phyloP scores from a whole-genome alignment of 2,113 vertebrate genomes.

The Pelusios castaneus region DNA sequence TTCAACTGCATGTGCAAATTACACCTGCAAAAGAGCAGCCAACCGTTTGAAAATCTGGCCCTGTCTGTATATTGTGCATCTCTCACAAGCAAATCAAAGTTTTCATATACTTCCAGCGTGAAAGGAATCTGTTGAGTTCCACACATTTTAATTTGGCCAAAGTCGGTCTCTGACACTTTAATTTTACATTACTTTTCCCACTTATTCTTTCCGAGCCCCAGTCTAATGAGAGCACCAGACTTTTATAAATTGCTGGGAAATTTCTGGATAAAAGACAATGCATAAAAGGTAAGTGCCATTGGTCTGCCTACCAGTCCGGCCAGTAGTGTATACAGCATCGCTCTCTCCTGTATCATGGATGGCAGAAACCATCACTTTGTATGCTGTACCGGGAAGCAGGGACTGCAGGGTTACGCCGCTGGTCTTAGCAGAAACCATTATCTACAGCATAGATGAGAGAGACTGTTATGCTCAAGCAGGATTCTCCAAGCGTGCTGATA shows the following conservation, averaged over 20 bases:
- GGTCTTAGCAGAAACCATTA: conserved; percentile 81
- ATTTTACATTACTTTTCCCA: accelerated
- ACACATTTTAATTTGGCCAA: not conserved
- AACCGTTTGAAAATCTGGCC: not conserved
- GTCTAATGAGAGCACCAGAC: not conserved
- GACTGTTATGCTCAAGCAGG: accelerated
- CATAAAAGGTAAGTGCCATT: accelerated
- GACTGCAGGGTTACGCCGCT: conserved; percentile 77
- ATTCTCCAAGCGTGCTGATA: accelerated
- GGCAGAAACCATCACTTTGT: conserved; percentile 85
- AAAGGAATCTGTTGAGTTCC: not conserved
- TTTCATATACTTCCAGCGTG: not conserved
- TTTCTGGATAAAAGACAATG: accelerated
- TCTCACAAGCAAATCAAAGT: not conserved
- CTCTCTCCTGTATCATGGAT: conserved; percentile 87
- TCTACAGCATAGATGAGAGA: conserved; percentile 48
- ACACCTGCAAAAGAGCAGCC: not conserved
- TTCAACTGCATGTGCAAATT: not conserved
- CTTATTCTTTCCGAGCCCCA: not conserved
- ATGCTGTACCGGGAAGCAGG: conserved; percentile 85
- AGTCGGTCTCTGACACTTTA: not conserved
- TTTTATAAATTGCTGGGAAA: not conserved
- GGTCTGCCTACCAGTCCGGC: conserved; percentile 80
- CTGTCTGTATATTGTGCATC: not conserved
- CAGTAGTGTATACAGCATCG: conserved; percentile 72